phyloP scores from a whole-genome alignment of 2,888 invertebrate genomes.

The Octonoba sinensis region DNA sequence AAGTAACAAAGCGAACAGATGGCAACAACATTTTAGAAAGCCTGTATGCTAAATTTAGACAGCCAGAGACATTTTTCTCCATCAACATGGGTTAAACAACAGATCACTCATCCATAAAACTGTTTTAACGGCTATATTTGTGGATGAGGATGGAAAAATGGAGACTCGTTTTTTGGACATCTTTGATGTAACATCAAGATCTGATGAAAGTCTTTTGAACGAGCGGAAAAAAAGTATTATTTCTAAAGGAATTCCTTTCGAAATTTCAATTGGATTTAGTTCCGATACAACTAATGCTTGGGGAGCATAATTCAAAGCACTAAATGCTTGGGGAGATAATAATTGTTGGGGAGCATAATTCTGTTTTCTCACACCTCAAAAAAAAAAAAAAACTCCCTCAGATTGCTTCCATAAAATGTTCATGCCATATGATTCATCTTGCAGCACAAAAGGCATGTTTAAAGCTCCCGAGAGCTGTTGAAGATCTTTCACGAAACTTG shows the following conservation, averaged over 20 bases:
- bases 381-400: not conserved
- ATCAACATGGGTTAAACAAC: not conserved
- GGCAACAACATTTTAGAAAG: not conserved
- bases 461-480: not conserved
- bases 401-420: constrained; percentile 2
- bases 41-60: not conserved
- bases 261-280: not conserved
- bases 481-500: not conserved
- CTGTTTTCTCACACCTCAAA: not conserved
- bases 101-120: not conserved
- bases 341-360: not conserved
- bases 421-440: constrained; percentile 1
- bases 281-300: not conserved
- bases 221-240: not conserved
- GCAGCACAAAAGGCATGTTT: not conserved
- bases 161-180: not conserved
- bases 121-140: not conserved
- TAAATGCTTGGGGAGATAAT: no score
- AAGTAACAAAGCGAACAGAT: not conserved
- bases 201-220: not conserved
- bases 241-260: not conserved
- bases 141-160: not conserved
- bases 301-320: no score
- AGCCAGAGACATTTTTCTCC: not conserved
- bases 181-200: not conserved